phyloP scores from a whole-genome alignment of 2,888 invertebrate genomes.

The Listrodromus nycthemerus region DNA sequence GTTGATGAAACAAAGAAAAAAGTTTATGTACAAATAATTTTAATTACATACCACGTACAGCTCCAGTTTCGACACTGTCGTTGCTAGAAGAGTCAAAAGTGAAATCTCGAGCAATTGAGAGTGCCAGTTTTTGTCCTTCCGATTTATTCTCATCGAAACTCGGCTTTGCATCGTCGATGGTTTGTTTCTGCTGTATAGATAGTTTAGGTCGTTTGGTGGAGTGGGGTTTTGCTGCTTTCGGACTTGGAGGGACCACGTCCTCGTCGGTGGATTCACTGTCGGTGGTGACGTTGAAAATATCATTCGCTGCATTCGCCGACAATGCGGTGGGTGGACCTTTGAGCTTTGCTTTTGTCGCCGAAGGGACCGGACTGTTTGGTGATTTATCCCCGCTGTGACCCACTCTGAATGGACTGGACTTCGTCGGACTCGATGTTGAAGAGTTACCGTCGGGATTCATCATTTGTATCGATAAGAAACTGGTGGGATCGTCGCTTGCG shows the following conservation, averaged over 20 bases:
- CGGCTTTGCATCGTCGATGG: background rate
- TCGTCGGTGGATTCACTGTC: conserved; percentile 61
- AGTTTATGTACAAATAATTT: conserved; percentile 28
- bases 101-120: conserved; percentile 70
- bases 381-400: background rate
- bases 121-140: conserved; percentile 57
- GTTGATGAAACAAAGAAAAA: background rate
- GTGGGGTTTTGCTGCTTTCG: conserved; percentile 25
- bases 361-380: background rate
- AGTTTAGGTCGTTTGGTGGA: conserved; percentile 56
- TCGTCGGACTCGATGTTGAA: conserved; percentile 15
- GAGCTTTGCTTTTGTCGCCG: background rate
- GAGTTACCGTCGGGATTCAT: conserved; percentile 17
- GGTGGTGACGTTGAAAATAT: conserved; percentile 54
- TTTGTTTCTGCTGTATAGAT: background rate
- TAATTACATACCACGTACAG: conserved; percentile 59
- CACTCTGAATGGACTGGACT: conserved; percentile 48
- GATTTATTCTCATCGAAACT: conserved; percentile 2
- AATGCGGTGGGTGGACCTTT: background rate
- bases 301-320: background rate
- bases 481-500: conserved; percentile 71
- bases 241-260: conserved; percentile 26
- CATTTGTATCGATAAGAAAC: conserved; percentile 68
- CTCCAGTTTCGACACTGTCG: conserved; percentile 63
- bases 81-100: conserved; percentile 68